phyloP scores from a whole-genome alignment of 1,140 invertebrate species.

The Ips nitidus region DNA sequence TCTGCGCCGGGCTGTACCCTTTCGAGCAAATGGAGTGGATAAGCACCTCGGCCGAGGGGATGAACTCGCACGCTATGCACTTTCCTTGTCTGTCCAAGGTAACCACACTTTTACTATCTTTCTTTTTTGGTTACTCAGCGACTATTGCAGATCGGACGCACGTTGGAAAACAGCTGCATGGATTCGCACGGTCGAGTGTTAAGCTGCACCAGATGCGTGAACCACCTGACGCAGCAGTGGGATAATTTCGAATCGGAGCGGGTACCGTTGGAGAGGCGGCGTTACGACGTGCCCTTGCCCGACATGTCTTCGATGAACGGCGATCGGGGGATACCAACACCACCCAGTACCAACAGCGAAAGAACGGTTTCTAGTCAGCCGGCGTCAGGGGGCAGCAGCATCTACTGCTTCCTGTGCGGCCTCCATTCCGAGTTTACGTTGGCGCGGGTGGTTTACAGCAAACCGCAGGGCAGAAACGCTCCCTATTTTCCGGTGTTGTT shows the following conservation, averaged over 20 bases:
- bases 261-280: slow-evolving; percentile 77
- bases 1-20: slow-evolving; percentile 70
- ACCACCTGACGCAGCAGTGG: slow-evolving; percentile 84
- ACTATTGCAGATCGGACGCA: slow-evolving; percentile 49
- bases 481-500: slow-evolving; percentile 79
- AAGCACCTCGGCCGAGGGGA: slow-evolving; percentile 77
- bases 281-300: slow-evolving; percentile 77
- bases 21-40: slow-evolving; percentile 79
- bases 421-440: slow-evolving; percentile 83
- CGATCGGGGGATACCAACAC: slow-evolving; percentile 64
- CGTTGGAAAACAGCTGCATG: slow-evolving; percentile 62
- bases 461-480: slow-evolving; percentile 65
- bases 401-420: slow-evolving; percentile 87
- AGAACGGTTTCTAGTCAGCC: slow-evolving; percentile 62
- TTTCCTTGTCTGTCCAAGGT: slow-evolving; percentile 83
- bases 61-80: slow-evolving; percentile 88
- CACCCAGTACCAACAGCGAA: slow-evolving; percentile 65
- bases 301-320: slow-evolving; percentile 64
- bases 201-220: slow-evolving; percentile 79
- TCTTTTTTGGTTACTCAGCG: not conserved
- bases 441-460: slow-evolving; percentile 77
- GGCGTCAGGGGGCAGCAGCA: slow-evolving; percentile 54
- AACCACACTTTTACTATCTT: not conserved
- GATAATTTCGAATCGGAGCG: slow-evolving; percentile 80
- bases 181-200: slow-evolving; percentile 73